A percentile compares a stretch with the other conserved stretches of the same genome.
phyloP scores from a whole-genome alignment of 2,113 vertebrate genomes.

The Corydoras maculifer region DNA sequence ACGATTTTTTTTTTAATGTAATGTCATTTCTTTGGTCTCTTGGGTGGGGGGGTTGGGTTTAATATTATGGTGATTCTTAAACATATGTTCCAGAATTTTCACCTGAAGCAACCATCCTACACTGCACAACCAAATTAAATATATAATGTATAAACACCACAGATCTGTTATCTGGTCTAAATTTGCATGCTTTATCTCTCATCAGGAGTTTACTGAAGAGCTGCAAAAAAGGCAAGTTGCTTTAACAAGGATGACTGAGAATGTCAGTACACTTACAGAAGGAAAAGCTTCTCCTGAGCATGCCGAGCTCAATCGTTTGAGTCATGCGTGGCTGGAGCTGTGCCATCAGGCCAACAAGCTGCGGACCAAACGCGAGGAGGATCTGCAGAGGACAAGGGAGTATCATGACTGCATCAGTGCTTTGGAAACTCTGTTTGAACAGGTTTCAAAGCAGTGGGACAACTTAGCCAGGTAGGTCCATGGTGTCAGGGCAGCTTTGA shows the following conservation, averaged over 20 bases:
- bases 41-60: too few relatives aligned
- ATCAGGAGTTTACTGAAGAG: constrained; percentile 81
- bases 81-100: too few relatives aligned
- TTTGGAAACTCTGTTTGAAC: constrained; percentile 84
- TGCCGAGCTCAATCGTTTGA: constrained; percentile 74
- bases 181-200: background rate
- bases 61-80: too few relatives aligned
- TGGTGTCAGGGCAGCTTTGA: background rate
- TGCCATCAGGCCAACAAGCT: constrained; percentile 76
- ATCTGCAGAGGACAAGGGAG: constrained; percentile 78
- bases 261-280: constrained; percentile 74
- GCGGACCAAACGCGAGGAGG: constrained; percentile 78
- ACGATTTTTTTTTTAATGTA: too few relatives aligned
- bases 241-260: constrained; percentile 76
- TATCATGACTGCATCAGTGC: constrained; percentile 78
- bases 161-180: too few relatives aligned
- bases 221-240: constrained; percentile 75
- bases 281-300: constrained; percentile 83
- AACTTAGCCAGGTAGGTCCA: constrained; percentile 86
- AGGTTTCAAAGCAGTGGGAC: constrained; percentile 92
- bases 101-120: too few relatives aligned
- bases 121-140: too few relatives aligned
- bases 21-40: too few relatives aligned
- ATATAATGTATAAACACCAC: too few relatives aligned
- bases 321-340: constrained; percentile 81